Base-by-base conservation (phyloP, 2,888 invertebrate genomes). In the Pristionchus mayeri region DNA sequence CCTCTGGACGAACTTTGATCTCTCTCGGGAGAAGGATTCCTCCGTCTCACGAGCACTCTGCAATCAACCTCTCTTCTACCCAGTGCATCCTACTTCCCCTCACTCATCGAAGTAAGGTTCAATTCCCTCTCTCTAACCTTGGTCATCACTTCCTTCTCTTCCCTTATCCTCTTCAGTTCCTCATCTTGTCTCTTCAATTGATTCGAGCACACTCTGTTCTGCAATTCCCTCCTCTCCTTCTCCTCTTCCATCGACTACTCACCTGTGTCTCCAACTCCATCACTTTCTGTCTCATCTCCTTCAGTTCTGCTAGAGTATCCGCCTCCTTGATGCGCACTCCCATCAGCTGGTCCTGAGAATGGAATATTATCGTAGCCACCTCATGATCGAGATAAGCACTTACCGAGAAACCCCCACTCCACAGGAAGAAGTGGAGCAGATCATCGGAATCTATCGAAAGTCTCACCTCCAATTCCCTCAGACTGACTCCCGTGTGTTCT, bases 261-360 rank as follows among this genome's bases (percentile, higher is more conserved):
- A 94, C 94, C 93, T 97, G 98, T 1, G 98, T 97, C 93, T 98
- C 98, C 79, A 98, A 94, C 93, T 98, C 98, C 98, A 98, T 94
- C 90, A 97, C 96, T 94, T 97, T 97, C 86, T 98, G 95, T 92
- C 97, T 95, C 89, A 97, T 95, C 93, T 98, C 98, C 93, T 98
- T 98, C 27, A 98, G 95, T 94, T 98, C 98, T 0, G 97, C 96
- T 67, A 97, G 94, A 0, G 97, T 96, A 92, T 97, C 97, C 94
- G 98, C 97, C 94, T 98, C 98, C 86, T 96, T 95, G 88, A 98
- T 96, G 91, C 96, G 95, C 21, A 97, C 96, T 0, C 96, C 96
- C 97, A 98, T 97, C 18, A 98, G 94, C 91, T 99, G 98, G 93
- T 98, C 98, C 83, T 85, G 82, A n/a, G 52, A 3, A 30, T 34